Evolutionary conservation across 2,797 vertebrate species (phyloP).

Genomic region (Artibeus lituratus): DNA sequence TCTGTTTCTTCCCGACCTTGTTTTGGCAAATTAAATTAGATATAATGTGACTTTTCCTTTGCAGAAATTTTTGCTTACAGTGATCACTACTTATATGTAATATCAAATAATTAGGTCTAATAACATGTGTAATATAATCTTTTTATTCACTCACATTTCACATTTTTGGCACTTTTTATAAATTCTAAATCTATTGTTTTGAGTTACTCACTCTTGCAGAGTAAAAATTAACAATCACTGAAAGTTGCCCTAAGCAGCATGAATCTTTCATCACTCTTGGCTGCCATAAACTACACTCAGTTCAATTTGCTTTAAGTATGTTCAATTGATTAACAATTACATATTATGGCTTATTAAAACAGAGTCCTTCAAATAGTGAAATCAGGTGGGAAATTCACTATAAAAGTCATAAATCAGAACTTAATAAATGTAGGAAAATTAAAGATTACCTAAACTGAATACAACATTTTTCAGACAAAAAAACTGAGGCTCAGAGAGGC

Average conservation of each 20-base stretch:
- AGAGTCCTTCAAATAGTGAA: constrained; percentile 12
- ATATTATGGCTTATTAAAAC: constrained; percentile 11
- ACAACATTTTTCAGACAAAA: background rate
- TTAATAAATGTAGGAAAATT: constrained; percentile 37
- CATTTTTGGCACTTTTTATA: background rate
- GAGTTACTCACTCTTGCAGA: background rate
- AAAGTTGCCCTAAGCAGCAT: constrained; percentile 6
- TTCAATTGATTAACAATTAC: background rate
- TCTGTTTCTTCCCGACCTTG: background rate
- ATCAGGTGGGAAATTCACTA: constrained; percentile 3
- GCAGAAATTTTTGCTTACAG: constrained; percentile 29
- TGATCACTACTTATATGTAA: background rate
- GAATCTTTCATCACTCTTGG: constrained; percentile 2
- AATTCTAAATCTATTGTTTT: background rate
- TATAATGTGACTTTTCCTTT: constrained; percentile 9
- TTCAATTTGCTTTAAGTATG: background rate
- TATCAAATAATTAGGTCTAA: background rate
- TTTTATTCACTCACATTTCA: constrained; percentile 18
- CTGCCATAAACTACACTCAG: background rate
- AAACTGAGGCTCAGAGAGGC: background rate
- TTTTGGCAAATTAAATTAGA: constrained; percentile 28
- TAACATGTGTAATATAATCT: background rate
- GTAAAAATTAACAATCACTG: constrained; percentile 37
- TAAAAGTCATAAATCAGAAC: constrained; percentile 1
- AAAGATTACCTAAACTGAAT: background rate